phyloP scores from a whole-genome alignment of 1,140 invertebrate species.

The Leptinotarsa texana region DNA sequence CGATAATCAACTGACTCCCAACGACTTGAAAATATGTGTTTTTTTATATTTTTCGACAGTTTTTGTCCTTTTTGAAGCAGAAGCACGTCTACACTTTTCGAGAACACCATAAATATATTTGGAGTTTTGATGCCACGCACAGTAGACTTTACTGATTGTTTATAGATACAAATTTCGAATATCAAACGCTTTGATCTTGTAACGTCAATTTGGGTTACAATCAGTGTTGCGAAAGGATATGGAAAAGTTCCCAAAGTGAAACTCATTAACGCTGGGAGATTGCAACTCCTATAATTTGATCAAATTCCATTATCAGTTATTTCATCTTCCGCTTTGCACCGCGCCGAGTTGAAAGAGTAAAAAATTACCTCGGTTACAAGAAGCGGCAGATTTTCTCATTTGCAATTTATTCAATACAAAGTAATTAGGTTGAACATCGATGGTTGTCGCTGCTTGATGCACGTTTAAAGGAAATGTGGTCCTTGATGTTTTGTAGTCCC shows the following conservation, averaged over 20 bases:
- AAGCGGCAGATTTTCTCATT: background rate
- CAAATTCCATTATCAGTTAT: constrained; percentile 24
- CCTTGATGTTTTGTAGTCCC: too few species aligned
- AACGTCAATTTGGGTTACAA: background rate
- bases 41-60: too few species aligned
- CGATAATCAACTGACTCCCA: too few species aligned
- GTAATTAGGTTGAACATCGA: background rate
- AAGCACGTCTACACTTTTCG: too few species aligned
- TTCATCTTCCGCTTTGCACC: background rate
- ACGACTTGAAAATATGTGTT: too few species aligned
- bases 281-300: constrained; percentile 14
- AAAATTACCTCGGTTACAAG: background rate
- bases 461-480: background rate
- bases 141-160: too few species aligned
- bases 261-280: constrained; percentile 12
- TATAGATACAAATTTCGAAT: too few species aligned
- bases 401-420: constrained; percentile 6
- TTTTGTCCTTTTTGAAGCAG: too few species aligned
- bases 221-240: background rate
- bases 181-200: too few species aligned
- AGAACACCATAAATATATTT: too few species aligned
- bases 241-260: constrained; percentile 4
- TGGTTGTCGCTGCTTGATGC: background rate
- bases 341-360: background rate
- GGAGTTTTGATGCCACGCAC: too few species aligned